Evolutionary conservation across 2,888 invertebrate species (phyloP).

Genomic region (Troglohyphantes excavatus): DNA sequence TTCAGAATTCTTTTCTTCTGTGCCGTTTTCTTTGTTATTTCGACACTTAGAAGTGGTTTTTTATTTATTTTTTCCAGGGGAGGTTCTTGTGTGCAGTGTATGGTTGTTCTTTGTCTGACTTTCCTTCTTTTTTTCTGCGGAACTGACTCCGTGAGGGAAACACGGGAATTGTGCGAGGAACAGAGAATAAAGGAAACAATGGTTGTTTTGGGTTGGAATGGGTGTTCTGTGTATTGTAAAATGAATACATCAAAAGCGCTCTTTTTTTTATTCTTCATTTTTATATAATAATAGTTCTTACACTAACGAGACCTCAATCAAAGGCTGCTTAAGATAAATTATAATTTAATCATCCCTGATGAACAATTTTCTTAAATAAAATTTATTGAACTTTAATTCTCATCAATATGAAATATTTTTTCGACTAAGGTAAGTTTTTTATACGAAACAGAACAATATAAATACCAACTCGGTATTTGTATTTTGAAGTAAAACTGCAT

Average conservation of each 20-base stretch:
- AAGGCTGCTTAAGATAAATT: too few relatives aligned
- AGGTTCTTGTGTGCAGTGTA: neutral
- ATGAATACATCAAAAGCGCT: neutral
- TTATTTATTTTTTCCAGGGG: neutral
- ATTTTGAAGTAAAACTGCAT: too few relatives aligned
- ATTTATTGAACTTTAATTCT: too few relatives aligned
- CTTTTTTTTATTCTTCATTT: too few relatives aligned
- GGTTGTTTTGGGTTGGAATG: neutral
- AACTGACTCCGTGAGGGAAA: slow-evolving; percentile 6
- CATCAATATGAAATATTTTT: too few relatives aligned
- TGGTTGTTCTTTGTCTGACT: neutral
- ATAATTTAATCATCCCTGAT: too few relatives aligned
- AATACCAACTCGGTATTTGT: too few relatives aligned
- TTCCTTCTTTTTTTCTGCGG: neutral
- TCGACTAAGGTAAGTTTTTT: too few relatives aligned
- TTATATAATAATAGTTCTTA: too few relatives aligned
- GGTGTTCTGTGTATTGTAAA: neutral
- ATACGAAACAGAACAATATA: too few relatives aligned
- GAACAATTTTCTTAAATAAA: too few relatives aligned
- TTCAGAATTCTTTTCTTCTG: slow-evolving; percentile 11
- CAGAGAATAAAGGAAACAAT: neutral
- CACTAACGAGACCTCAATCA: too few relatives aligned
- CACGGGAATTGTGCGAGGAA: neutral
- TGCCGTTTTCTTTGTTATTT: slow-evolving; percentile 24
- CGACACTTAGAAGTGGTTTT: slow-evolving; percentile 1